Evolutionary conservation across 1,140 invertebrate species (phyloP).

Genomic region (Mesaphorura yosii): DNA sequence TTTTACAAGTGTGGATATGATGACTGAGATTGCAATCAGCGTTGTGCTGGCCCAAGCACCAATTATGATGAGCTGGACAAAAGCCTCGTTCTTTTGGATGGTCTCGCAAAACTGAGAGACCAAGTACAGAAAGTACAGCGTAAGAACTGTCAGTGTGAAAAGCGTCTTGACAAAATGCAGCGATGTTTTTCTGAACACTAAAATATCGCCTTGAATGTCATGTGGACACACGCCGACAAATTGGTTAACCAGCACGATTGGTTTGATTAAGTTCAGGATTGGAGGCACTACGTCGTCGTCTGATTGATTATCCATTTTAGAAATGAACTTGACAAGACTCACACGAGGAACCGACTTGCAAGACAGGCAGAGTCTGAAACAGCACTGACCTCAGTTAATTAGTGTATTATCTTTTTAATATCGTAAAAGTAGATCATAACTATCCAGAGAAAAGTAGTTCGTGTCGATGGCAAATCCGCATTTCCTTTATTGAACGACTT

Average conservation of each 20-base stretch:
- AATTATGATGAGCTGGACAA: conserved; percentile 9
- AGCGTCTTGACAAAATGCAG: conserved; percentile 11
- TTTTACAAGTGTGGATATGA: conserved; percentile 9
- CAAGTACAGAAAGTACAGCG: conserved; percentile 8
- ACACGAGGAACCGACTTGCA: too few relatives aligned
- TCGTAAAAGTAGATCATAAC: too few relatives aligned
- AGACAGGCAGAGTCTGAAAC: too few relatives aligned
- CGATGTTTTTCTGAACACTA: conserved; percentile 12
- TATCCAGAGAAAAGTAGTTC: too few relatives aligned
- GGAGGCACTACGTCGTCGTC: neutral
- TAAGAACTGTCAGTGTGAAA: conserved; percentile 10
- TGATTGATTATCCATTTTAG: too few relatives aligned
- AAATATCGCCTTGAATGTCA: neutral
- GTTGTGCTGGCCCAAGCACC: conserved; percentile 5
- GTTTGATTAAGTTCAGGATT: conserved; percentile 1
- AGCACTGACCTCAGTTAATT: too few relatives aligned
- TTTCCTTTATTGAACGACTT: too few relatives aligned
- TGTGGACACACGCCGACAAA: conserved; percentile 20
- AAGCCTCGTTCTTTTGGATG: neutral
- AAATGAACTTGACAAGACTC: too few relatives aligned
- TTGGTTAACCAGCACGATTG: conserved; percentile 13
- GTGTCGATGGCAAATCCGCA: too few relatives aligned
- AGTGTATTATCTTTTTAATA: too few relatives aligned
- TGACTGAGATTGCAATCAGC: conserved; percentile 4
- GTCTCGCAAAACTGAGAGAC: neutral